A percentile compares a stretch with the other conserved stretches of the same genome.
Conservation (phyloP, 2,888 invertebrate genomes). For the Drosophila anomelani region DNA sequence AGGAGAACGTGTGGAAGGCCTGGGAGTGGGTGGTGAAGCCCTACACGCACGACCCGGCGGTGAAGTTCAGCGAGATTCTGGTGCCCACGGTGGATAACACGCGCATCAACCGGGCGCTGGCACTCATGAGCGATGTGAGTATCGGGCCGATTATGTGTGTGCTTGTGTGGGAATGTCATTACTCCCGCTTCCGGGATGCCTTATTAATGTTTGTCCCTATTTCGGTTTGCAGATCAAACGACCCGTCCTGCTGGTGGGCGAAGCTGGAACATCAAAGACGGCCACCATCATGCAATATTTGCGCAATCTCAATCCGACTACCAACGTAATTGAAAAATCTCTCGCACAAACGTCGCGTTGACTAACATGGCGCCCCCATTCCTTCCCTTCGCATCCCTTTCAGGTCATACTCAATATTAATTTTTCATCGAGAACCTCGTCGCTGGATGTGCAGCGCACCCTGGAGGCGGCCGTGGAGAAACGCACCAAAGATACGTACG, state of each 20-base stretch:
- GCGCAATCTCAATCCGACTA: conserved; percentile 88
- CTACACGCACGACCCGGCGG: conserved; percentile 89
- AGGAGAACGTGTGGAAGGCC: conserved; percentile 90
- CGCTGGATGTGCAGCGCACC: conserved; percentile 94
- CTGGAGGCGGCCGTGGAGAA: conserved; percentile 95
- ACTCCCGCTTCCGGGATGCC: conserved; percentile 8
- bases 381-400: conserved; percentile 19
- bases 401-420: conserved; percentile 93
- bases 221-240: conserved; percentile 86
- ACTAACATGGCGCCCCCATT: conserved; percentile 35
- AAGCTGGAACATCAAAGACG: conserved; percentile 96
- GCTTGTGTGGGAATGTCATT: conserved; percentile 1
- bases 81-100: conserved; percentile 96
- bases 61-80: conserved; percentile 92
- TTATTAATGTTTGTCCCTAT: conserved; percentile 47
- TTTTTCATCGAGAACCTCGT: conserved; percentile 96
- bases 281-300: conserved; percentile 94
- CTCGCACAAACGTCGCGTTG: conserved; percentile 19
- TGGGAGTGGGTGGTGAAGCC: conserved; percentile 93
- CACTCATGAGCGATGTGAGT: conserved; percentile 90
- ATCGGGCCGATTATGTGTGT: not conserved
- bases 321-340: conserved; percentile 86
- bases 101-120: conserved; percentile 91
- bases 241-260: conserved; percentile 94
- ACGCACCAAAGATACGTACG: conserved; percentile 94